A percentile compares a stretch with the other conserved stretches of the same genome.
Evolutionary conservation across 2,797 vertebrate species (phyloP).

Genomic region (Aldrovandia affinis): DNA sequence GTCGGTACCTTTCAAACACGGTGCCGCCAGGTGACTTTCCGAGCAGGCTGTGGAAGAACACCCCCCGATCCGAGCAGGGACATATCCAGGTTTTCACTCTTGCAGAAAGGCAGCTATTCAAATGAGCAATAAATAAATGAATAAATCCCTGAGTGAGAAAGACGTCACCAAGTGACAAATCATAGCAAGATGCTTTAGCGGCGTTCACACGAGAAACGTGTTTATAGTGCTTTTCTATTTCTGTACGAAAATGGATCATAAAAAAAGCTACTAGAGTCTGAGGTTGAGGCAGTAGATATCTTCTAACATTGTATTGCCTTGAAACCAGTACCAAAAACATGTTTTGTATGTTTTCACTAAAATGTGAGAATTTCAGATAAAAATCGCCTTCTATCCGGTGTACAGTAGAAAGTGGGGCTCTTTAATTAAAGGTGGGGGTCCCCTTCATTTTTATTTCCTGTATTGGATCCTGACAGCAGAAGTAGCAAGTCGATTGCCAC

Average conservation of each 20-base stretch:
- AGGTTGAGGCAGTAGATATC: not conserved
- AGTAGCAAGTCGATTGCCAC: slow-evolving; percentile 45
- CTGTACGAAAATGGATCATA: slow-evolving; percentile 44
- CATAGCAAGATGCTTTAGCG: slow-evolving; percentile 50
- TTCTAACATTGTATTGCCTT: not conserved
- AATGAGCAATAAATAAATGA: slow-evolving; percentile 66
- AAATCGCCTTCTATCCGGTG: not conserved
- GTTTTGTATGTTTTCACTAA: not conserved
- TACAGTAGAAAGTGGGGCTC: not conserved
- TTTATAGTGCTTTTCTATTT: slow-evolving; percentile 47
- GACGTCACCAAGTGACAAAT: slow-evolving; percentile 48
- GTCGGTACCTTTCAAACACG: slow-evolving; percentile 55
- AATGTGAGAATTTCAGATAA: not conserved
- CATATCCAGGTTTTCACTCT: slow-evolving; percentile 10
- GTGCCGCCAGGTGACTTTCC: slow-evolving; percentile 60
- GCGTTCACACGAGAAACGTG: slow-evolving; percentile 52
- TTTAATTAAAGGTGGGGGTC: not conserved
- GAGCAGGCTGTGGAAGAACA: not conserved
- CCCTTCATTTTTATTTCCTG: slow-evolving; percentile 16
- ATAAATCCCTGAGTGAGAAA: slow-evolving; percentile 36
- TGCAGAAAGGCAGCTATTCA: not conserved
- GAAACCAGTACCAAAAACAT: not conserved
- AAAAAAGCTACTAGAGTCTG: not conserved
- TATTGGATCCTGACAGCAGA: slow-evolving; percentile 20
- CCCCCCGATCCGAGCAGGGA: not conserved